Evolutionary conservation across 2,888 invertebrate genomes (phyloP).

Genomic region (Oscheius sp.): DNA sequence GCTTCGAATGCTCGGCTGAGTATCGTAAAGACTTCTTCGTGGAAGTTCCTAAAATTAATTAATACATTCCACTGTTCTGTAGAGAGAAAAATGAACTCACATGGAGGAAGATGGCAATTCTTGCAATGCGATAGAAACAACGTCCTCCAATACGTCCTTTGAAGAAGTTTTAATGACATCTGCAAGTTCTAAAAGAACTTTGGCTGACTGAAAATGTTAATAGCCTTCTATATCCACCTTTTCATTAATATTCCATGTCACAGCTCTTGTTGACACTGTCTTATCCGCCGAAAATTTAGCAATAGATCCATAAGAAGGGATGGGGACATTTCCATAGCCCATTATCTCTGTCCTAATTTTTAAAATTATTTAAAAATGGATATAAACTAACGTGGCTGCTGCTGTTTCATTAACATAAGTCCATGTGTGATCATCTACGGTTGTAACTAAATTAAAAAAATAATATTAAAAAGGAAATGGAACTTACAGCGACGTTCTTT

Average conservation of each 20-base stretch:
- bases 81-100: constrained; percentile 37
- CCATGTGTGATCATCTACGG: constrained; percentile 32
- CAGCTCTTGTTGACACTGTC: constrained; percentile 33
- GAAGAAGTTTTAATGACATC: constrained; percentile 22
- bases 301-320: constrained; percentile 44
- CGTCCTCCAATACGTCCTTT: constrained; percentile 51
- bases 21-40: constrained; percentile 55
- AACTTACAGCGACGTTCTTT: constrained; percentile 14
- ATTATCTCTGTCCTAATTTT: constrained; percentile 37
- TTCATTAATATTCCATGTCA: constrained; percentile 66
- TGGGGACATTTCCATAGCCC: constrained; percentile 51
- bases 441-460: constrained; percentile 23
- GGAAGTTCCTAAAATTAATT: constrained; percentile 64
- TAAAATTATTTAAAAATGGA: background rate
- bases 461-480: background rate
- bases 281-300: constrained; percentile 38
- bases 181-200: constrained; percentile 38
- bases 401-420: constrained; percentile 11
- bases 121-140: constrained; percentile 62
- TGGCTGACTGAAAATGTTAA: constrained; percentile 29
- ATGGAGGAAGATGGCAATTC: constrained; percentile 62
- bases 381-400: background rate
- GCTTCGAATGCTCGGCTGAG: constrained; percentile 47
- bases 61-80: background rate
- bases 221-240: constrained; percentile 35